A percentile compares a stretch with the other conserved stretches of the same genome.
Evolutionary conservation across 2,113 vertebrate species (phyloP).

Genomic region (Chlamydotis undulata): DNA sequence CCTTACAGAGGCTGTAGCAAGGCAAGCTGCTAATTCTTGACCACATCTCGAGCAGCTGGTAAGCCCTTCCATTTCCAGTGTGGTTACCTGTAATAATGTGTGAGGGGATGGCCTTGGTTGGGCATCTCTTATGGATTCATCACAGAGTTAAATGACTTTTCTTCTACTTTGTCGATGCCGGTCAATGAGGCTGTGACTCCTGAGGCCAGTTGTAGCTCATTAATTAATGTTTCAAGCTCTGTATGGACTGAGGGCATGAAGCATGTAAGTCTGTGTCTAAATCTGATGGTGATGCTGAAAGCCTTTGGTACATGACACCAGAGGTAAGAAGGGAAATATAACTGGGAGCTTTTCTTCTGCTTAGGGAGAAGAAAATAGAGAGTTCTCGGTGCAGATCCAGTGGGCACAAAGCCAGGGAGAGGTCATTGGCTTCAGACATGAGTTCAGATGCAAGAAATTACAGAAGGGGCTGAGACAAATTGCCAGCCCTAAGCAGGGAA

Average conservation of each 20-base stretch:
- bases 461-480: neutral
- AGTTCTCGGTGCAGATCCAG: neutral
- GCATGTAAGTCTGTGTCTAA: neutral
- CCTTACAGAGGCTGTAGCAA: neutral
- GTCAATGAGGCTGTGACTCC: neutral
- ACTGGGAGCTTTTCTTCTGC: neutral
- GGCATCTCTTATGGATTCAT: rapidly evolving
- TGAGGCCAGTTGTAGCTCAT: neutral
- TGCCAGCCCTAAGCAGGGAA: neutral
- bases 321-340: neutral
- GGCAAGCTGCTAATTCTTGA: neutral
- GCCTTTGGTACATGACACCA: neutral
- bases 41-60: neutral
- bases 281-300: neutral
- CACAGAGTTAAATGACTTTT: neutral
- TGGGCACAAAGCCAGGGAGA: neutral
- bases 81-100: rapidly evolving
- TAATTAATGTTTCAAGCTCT: neutral
- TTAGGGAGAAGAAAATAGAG: neutral
- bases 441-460: neutral
- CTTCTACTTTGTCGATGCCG: rapidly evolving
- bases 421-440: neutral
- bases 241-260: neutral
- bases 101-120: neutral
- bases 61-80: neutral